These are phyloP conservation scores for Euborellia annulipes DNA, from an alignment of 1,140 invertebrate genomes.

Conservation along the genomic window DNA sequence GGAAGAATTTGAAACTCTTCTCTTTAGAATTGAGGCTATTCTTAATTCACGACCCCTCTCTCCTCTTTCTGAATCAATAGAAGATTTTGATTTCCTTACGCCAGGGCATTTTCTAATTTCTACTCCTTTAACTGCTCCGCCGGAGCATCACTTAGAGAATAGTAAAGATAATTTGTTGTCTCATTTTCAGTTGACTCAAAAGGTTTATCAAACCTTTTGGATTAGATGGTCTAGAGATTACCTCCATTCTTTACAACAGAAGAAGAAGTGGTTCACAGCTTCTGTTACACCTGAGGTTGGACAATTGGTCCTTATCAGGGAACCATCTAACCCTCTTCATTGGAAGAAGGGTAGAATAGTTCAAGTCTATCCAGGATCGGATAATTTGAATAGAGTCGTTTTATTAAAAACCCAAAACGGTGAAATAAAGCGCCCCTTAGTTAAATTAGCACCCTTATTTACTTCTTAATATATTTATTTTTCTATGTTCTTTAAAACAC, in stretches of 20 bases:
- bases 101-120: slow-evolving; percentile 14
- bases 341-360: no score
- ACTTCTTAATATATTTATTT: no score
- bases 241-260: slow-evolving; percentile 11
- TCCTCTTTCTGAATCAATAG: slow-evolving; percentile 20
- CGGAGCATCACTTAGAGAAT: slow-evolving; percentile 6
- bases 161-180: slow-evolving; percentile 7
- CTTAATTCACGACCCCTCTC: slow-evolving; percentile 27
- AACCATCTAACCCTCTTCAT: no score
- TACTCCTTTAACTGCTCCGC: slow-evolving; percentile 4
- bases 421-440: no score
- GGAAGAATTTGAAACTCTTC: slow-evolving; percentile 19
- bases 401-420: no score
- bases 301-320: no score
- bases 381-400: no score
- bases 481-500: no score
- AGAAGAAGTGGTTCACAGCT: slow-evolving; percentile 5
- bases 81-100: slow-evolving; percentile 19
- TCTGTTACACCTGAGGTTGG: no score
- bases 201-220: slow-evolving; percentile 15
- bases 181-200: slow-evolving; percentile 16
- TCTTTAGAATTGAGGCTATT: slow-evolving; percentile 21
- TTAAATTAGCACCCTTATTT: no score
- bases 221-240: slow-evolving; percentile 17
- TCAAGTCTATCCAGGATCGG: no score